Base-by-base conservation (phyloP, 2,113 vertebrate genomes). In the Tyto alba region DNA sequence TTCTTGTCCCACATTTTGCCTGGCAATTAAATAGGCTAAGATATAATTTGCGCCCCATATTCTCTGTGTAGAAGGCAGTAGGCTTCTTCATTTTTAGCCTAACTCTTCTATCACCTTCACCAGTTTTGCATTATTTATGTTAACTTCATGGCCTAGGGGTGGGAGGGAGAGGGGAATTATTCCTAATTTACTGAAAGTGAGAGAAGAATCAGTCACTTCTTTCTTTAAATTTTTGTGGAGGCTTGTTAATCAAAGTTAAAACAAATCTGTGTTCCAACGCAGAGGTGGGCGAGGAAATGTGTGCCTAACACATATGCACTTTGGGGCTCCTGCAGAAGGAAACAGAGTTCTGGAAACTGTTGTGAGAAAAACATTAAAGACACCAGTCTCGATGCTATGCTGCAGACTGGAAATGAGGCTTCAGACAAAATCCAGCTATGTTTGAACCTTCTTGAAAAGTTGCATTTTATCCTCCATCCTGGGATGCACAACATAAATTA, bases 161-260 rank as follows among this genome's bases (percentile, higher is more conserved):
- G 87, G 96, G 95, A 95, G 95, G 95, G 66, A 96, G 95, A 96
- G 92, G 93, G 96, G 96, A 96, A 96, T 97, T 95, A 93, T 88
- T 96, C 94, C 96, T 94, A 92, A 97, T 96, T 96, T 96, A 96
- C 95, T 95, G 97, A 95, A 95, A 93, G 93, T 94, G 90, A 96
- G 94, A 96, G 96, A 94, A 95, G 96, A 96, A 94, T 89, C 93
- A 95, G 96, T 93, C 67, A 91, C 67, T 97, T 94, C 85, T 92
- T 90, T 83, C 92, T 90, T 94, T 94, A 95, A 67, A 95, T 80
- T 96, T 81, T 91, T 96, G 89, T 96, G 95, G 78, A 90, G 90
- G 88, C 88, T 93, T 94, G 94, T 92, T 95, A 86, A 90, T 91
- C 94, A 96, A 97, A 96, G 96, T 94, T 86, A 93, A 96, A 88